Conservation (phyloP, 2,113 vertebrate genomes). For the Malurus elegans region DNA sequence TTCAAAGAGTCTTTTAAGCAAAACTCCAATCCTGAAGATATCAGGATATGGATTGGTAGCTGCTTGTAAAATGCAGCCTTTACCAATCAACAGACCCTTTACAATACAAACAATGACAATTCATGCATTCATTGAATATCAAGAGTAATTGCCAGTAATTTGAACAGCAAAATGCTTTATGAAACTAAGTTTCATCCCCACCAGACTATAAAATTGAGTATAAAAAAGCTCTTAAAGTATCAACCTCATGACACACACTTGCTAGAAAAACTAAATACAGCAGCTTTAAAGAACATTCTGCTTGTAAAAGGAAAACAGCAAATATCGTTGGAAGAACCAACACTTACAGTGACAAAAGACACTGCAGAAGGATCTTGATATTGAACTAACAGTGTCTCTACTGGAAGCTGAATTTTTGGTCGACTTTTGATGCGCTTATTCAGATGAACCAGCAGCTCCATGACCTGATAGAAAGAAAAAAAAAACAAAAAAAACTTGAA, state of each 20-base stretch:
- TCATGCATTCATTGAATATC: background rate
- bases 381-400: constrained; percentile 94
- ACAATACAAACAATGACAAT: background rate
- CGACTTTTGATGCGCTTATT: constrained; percentile 98
- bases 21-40: background rate
- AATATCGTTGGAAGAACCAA: background rate
- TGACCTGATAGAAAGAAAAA: constrained; percentile 78
- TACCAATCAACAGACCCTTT: background rate
- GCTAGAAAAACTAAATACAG: background rate
- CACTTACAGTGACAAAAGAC: constrained; percentile 94
- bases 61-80: background rate
- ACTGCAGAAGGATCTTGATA: constrained; percentile 97
- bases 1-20: background rate
- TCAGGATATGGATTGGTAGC: background rate
- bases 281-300: background rate
- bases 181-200: background rate
- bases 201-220: background rate
- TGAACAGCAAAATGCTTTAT: background rate
- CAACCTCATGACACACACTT: background rate
- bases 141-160: background rate
- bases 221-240: background rate
- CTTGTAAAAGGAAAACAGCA: background rate
- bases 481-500: background rate
- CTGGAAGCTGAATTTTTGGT: constrained; percentile 94
- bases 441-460: constrained; percentile 95